Conservation (phyloP, 2,797 vertebrate species). For the Avahi laniger region DNA sequence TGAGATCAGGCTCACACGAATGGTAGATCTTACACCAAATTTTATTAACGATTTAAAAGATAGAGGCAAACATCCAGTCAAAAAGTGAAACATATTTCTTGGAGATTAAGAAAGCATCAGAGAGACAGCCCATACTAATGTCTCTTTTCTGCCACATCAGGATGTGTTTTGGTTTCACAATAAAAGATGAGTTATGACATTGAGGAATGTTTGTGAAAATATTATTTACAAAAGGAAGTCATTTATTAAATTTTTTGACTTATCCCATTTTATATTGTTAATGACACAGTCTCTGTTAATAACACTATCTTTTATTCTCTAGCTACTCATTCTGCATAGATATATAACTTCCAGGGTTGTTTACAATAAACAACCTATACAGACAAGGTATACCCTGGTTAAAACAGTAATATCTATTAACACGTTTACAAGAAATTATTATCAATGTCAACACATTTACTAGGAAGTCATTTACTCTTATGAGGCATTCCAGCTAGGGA, state of each 20-base stretch:
- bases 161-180: neutral
- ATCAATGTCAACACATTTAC: neutral
- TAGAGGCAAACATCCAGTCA: neutral
- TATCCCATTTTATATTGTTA: neutral
- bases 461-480: neutral
- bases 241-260: neutral
- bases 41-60: neutral
- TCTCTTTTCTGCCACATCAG: neutral
- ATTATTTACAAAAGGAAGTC: neutral
- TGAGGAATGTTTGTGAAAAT: neutral
- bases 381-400: neutral
- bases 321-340: neutral
- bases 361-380: neutral
- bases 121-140: neutral
- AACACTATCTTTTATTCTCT: neutral
- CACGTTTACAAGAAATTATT: neutral
- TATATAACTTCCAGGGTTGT: neutral
- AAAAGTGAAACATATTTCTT: neutral
- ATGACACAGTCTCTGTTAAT: neutral
- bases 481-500: neutral
- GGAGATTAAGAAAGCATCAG: neutral
- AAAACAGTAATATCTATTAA: neutral
- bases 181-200: neutral
- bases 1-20: neutral
- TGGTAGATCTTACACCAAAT: neutral